Evolutionary conservation across 2,113 vertebrate species (phyloP), one percentile per base, ranked within the genome.

Genomic region (Lepus timidus): DNA sequence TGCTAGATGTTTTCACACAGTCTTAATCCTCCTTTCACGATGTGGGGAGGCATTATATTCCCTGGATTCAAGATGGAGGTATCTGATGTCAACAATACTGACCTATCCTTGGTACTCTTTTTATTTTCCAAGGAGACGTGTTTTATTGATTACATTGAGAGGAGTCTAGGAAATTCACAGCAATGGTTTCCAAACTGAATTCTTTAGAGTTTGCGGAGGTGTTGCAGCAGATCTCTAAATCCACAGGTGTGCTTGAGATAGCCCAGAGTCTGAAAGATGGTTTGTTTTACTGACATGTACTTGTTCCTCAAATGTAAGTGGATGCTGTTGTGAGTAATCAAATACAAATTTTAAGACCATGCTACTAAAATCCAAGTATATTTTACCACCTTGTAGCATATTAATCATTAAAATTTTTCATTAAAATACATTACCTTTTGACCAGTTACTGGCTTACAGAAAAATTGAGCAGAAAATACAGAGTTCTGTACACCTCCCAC

Each of bases 381-480:
- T 64, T 71, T 79, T 85, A n/a, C 76, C 87, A 74, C 67, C 88
- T 36, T 33, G 19, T 64, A 70, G 64, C 88, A 88, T 96, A 39
- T 81, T 39, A 78, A 71, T 82, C 58, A 85, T 73, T 90, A 51
- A n/a, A 70, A 44, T 70, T 95, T 95, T 70, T 10, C 76, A 62
- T 82, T 94, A 39, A 33, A 52, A 61, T 27, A 49, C 22, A 79
- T 23, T 31, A 51, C 14, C 33, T 93, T 36, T 58, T 44, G 49
- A 75, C 39, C 2, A 80, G 65, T 75, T 93, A 93, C 89, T 87
- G 33, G 20, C 52, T 84, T 92, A 88, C 3, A 84, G 65, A 80
- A 92, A 84, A 61, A 10, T 14, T 44, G 67, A 87, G 16, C 6
- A 85, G 81, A 55, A 92, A 84, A 67, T 88, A 73, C 36, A 92